Evolutionary conservation across 2,888 invertebrate genomes (phyloP).

Genomic region (Tetranychus truncatus): DNA sequence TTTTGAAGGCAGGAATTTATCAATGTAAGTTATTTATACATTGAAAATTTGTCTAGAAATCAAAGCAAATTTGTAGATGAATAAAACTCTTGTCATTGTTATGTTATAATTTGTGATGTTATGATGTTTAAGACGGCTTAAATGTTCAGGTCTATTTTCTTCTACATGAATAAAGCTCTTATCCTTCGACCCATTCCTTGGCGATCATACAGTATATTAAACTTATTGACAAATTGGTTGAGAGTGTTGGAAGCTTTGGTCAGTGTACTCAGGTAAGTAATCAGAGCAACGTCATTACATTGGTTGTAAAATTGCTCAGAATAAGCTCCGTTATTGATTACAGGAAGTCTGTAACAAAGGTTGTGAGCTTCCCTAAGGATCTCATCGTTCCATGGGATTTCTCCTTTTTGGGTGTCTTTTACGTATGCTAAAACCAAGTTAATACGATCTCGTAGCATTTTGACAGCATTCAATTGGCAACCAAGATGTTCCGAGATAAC

Average conservation of each 20-base stretch:
- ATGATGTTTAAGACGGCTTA: too few relatives aligned
- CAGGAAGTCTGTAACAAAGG: conserved; percentile 72
- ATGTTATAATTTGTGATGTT: too few relatives aligned
- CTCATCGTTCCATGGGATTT: conserved; percentile 61
- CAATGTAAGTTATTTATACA: too few relatives aligned
- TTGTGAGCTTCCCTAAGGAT: conserved; percentile 80
- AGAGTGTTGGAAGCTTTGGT: conserved; percentile 92
- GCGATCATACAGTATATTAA: conserved; percentile 81
- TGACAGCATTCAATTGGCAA: conserved; percentile 87
- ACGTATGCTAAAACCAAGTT: conserved; percentile 75
- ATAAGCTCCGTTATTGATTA: conserved; percentile 61
- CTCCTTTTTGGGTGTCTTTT: conserved; percentile 65
- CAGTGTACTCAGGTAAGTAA: conserved; percentile 83
- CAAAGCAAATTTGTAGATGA: too few relatives aligned
- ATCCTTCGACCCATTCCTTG: conserved; percentile 37
- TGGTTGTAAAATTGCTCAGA: conserved; percentile 77
- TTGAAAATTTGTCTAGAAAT: too few relatives aligned
- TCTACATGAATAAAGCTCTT: conserved; percentile 25
- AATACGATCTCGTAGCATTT: conserved; percentile 87
- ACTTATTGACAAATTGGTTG: conserved; percentile 86
- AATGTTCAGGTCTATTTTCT: too few relatives aligned
- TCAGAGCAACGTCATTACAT: conserved; percentile 66
- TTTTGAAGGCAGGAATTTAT: too few relatives aligned
- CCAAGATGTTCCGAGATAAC: conserved; percentile 74
- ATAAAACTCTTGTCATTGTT: too few relatives aligned